Evolutionary conservation across 1,140 invertebrate species (phyloP).

Genomic region (Globodera ellingtonae): DNA sequence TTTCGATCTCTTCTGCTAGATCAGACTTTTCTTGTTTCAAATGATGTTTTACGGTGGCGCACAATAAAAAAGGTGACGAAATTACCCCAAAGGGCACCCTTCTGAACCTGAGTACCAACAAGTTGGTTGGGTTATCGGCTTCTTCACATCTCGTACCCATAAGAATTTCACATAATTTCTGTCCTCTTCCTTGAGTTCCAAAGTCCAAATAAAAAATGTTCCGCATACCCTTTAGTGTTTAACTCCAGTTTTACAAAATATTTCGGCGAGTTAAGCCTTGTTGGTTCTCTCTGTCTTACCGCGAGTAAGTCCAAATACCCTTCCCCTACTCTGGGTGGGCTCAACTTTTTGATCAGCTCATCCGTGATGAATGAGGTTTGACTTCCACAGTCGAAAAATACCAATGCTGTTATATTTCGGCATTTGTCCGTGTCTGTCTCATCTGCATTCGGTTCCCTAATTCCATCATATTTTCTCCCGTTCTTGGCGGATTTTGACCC

Average conservation of each 20-base stretch:
- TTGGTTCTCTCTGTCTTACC: background rate
- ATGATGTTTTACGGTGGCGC: background rate
- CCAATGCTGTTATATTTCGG: background rate
- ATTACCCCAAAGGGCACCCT: conserved; percentile 5
- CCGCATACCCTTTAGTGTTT: background rate
- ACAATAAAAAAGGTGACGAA: background rate
- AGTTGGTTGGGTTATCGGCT: background rate
- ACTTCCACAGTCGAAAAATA: background rate
- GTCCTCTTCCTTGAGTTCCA: background rate
- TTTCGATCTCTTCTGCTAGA: background rate
- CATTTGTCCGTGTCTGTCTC: background rate
- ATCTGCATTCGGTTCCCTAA: background rate
- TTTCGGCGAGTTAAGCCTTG: background rate
- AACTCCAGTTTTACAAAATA: background rate
- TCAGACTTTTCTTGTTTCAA: background rate
- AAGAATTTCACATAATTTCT: background rate
- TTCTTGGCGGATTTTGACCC: background rate
- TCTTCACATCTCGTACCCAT: background rate
- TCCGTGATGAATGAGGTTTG: background rate
- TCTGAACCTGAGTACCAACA: background rate
- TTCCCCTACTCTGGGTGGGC: background rate
- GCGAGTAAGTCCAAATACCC: background rate
- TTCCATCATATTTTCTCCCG: background rate
- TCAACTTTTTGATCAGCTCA: background rate
- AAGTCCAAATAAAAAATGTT: conserved; percentile 6